A percentile compares a stretch with the other conserved stretches of the same genome.
phyloP scores from a whole-genome alignment of 2,888 invertebrate genomes.

The Aproaerema taeniolella region DNA sequence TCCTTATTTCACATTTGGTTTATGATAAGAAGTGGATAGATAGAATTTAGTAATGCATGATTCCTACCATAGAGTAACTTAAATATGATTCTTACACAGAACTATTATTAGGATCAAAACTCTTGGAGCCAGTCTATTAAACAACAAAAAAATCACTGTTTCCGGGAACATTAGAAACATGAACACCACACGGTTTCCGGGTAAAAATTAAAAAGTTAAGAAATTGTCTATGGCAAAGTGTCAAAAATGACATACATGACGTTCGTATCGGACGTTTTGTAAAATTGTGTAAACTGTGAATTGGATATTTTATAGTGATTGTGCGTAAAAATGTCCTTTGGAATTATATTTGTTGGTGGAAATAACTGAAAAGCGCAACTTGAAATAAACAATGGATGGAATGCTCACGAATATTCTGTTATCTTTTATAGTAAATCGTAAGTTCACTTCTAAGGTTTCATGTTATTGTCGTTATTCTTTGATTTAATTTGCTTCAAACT shows the following conservation, averaged over 20 bases:
- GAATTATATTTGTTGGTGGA: constrained; percentile 22
- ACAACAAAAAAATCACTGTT: too few species aligned
- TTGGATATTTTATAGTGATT: constrained; percentile 5
- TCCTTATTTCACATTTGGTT: too few species aligned
- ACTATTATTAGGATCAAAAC: too few species aligned
- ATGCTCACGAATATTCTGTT: constrained; percentile 29
- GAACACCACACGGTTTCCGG: too few species aligned
- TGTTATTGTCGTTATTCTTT: constrained; percentile 34
- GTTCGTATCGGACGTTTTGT: constrained; percentile 8
- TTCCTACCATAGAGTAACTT: too few species aligned
- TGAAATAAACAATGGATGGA: constrained; percentile 31
- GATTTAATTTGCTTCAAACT: constrained; percentile 2
- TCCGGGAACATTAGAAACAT: too few species aligned
- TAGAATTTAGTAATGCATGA: too few species aligned
- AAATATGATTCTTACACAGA: too few species aligned
- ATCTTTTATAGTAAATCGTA: constrained; percentile 42
- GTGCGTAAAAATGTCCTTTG: constrained; percentile 3
- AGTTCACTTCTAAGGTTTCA: constrained; percentile 55
- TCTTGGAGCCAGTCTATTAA: too few species aligned
- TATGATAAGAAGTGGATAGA: too few species aligned
- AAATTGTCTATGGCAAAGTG: constrained; percentile 28
- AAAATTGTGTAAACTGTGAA: constrained; percentile 13
- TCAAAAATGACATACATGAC: constrained; percentile 20
- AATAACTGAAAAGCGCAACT: constrained; percentile 25
- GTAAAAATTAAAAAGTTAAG: constrained; percentile 5